A percentile compares a stretch with the other conserved stretches of the same genome.
Conservation (phyloP, 2,797 vertebrate species). For the Eulemur coronatus region DNA sequence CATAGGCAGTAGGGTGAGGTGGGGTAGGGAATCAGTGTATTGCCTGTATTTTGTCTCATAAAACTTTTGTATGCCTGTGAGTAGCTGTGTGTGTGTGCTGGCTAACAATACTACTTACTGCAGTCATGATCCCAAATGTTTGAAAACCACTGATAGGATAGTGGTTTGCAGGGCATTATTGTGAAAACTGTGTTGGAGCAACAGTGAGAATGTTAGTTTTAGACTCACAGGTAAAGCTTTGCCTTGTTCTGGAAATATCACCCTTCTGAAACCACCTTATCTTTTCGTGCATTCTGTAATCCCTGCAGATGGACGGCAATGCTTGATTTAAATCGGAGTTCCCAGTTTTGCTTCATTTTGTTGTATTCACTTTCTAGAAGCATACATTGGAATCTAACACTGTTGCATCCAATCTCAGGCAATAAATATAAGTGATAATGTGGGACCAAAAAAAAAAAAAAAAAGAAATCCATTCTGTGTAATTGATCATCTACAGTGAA, state of each 20-base stretch:
- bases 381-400: background rate
- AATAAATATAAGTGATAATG: constrained; percentile 10
- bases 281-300: background rate
- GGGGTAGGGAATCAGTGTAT: background rate
- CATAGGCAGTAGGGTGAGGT: background rate
- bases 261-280: background rate
- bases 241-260: background rate
- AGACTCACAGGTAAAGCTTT: background rate
- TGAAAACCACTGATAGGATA: background rate
- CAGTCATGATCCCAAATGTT: background rate
- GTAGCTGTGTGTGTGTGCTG: background rate
- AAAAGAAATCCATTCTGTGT: background rate
- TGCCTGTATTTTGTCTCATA: background rate
- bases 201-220: background rate
- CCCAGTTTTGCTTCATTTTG: background rate
- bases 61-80: background rate
- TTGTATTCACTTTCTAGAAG: background rate
- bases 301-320: background rate
- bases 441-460: too few relatives aligned
- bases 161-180: background rate
- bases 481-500: constrained; percentile 12
- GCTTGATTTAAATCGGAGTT: background rate
- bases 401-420: background rate
- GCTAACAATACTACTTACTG: background rate
- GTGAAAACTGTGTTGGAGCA: background rate